These are phyloP conservation scores for Gnathonemus echidnorhynchus DNA, from an alignment of 2,113 vertebrate species.

Conservation along the genomic window DNA sequence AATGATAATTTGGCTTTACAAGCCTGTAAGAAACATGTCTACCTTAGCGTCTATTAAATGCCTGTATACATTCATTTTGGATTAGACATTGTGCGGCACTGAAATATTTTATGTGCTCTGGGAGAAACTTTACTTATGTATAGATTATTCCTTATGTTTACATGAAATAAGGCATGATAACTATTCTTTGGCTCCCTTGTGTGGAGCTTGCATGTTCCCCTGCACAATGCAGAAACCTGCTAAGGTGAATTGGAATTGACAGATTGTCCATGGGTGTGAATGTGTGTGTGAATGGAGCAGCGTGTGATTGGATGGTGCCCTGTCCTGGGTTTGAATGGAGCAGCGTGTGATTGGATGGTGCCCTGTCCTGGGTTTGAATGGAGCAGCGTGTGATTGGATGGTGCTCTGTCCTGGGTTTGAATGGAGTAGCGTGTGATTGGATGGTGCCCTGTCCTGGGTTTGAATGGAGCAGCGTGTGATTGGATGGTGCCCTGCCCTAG, in stretches of 20 bases:
- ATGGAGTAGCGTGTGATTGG: not conserved
- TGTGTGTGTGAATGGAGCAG: not conserved
- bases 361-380: too few relatives aligned
- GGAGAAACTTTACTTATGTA: not conserved
- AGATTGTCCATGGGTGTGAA: not conserved
- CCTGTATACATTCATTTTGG: not conserved
- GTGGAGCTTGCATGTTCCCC: not conserved
- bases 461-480: not conserved
- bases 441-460: not conserved
- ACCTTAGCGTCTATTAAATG: not conserved
- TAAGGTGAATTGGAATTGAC: not conserved
- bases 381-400: too few relatives aligned
- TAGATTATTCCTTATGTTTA: not conserved
- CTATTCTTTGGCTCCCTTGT: not conserved
- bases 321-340: too few relatives aligned
- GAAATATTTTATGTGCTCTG: not conserved
- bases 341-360: too few relatives aligned
- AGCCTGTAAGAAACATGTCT: not conserved
- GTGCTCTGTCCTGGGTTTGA: not conserved
- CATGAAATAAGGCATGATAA: not conserved
- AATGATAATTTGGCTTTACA: not conserved
- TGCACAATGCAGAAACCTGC: not conserved
- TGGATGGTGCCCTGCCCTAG: too few relatives aligned
- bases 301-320: too few relatives aligned
- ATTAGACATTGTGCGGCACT: not conserved